Conservation (phyloP, 2,113 vertebrate genomes). For the Pollimyrus isidori region DNA sequence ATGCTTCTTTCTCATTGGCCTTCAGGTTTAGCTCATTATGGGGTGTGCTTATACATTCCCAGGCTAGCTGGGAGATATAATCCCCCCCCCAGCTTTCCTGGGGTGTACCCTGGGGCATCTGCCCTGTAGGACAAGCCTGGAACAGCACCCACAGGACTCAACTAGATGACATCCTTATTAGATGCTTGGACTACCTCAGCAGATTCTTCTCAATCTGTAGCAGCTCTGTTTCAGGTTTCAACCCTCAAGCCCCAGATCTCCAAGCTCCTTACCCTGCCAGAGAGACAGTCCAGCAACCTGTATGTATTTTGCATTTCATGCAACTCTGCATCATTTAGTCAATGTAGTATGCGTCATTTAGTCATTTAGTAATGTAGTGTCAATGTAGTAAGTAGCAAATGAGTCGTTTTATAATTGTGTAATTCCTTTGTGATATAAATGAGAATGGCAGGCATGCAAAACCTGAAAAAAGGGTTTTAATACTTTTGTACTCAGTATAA, state of each 20-base stretch:
- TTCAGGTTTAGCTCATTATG: background rate
- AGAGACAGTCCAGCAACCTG: background rate
- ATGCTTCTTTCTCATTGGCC: background rate
- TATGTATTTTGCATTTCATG: background rate
- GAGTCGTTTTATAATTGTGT: background rate
- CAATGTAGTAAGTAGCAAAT: background rate
- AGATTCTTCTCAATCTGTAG: background rate
- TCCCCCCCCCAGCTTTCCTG: background rate
- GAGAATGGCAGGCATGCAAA: background rate
- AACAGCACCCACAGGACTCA: background rate
- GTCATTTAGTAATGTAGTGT: background rate
- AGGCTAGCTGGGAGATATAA: background rate
- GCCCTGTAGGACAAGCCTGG: background rate
- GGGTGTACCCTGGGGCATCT: background rate
- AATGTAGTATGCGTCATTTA: background rate
- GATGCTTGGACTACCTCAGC: background rate
- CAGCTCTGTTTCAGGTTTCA: background rate
- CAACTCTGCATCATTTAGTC: background rate
- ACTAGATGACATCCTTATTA: background rate
- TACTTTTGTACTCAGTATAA: background rate
- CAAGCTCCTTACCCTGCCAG: background rate
- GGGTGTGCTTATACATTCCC: background rate
- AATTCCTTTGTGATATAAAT: background rate
- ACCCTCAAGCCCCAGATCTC: background rate
- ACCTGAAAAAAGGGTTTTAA: background rate